Base-by-base conservation (phyloP, 2,797 vertebrate species). In the Dryobates pubescens region DNA sequence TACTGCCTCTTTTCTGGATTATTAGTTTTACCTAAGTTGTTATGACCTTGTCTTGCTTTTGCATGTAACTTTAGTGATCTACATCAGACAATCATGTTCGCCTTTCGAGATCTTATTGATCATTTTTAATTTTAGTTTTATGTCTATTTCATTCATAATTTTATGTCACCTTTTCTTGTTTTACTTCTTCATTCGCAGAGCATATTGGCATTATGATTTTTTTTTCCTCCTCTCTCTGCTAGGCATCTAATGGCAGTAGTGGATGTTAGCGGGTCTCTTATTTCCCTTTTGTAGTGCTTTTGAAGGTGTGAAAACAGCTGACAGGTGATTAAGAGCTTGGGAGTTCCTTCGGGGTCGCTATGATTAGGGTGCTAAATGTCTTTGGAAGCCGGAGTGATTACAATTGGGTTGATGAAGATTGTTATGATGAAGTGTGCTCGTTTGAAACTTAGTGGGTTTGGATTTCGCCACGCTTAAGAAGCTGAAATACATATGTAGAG, bases 41-140 rank as follows among this genome's bases (percentile, higher is more conserved):
- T 51, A 24, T 23, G 7, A 1, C 0, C 2, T 12, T n/a, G 0
- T 6, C 0, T 34, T 41, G 0, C 1, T 5, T 0, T 38, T 53
- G 1, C 1, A 2, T 61, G 2, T 13, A 16, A 1, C 1, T 0
- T 0, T 26, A 6, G 0, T 13, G 2, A 10, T 13, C 0, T 0
- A 0, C 2, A 0, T 23, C 34, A 3, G 5, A 10, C 0, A 1
- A 9, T 1, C 0, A 0, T 10, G 1, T 17, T 85, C 0, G 0
- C 2, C 1, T 17, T 58, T 49, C 13, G 3, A 13, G 29, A 5
- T 62, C 1, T 70, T 0, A 0, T 24, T 24, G 32, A 32, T 32
- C 11, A 13, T 22, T 14, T 14, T 34, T 24, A 24, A 10, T 36
- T 34, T 18, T 0, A 2, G 0, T 49, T 65, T 65, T 27, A 3